Evolutionary conservation across 2,888 invertebrate genomes (phyloP).

Genomic region (Matsumyia berberina): DNA sequence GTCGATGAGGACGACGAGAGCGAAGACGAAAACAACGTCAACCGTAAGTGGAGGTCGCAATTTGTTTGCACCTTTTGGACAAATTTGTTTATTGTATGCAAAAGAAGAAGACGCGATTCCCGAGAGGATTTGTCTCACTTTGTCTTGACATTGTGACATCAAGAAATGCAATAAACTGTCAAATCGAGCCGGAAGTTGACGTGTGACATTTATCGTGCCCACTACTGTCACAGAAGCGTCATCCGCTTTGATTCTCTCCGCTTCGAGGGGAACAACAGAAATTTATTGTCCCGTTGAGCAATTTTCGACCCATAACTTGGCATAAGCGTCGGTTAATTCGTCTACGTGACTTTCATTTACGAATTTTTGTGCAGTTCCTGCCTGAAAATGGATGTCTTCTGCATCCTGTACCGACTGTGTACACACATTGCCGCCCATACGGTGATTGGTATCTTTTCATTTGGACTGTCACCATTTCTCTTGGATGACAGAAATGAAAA

Average conservation of each 20-base stretch:
- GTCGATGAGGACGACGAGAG: background rate
- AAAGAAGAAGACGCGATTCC: conserved; percentile 31
- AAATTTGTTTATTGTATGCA: conserved; percentile 62
- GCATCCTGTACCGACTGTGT: conserved; percentile 55
- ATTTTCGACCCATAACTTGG: conserved; percentile 69
- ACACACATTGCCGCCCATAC: conserved; percentile 57
- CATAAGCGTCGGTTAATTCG: conserved; percentile 66
- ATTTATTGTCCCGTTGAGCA: conserved; percentile 64
- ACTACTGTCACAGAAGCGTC: conserved; percentile 33
- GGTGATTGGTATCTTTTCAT: conserved; percentile 70
- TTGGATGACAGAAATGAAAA: conserved; percentile 70
- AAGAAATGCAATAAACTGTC: conserved; percentile 51
- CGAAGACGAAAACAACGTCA: conserved; percentile 21
- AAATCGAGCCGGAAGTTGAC: conserved; percentile 72
- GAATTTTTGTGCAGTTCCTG: conserved; percentile 68
- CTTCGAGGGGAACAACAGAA: conserved; percentile 14
- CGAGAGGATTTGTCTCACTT: conserved; percentile 53
- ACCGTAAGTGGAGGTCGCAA: conserved; percentile 61
- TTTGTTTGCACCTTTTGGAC: conserved; percentile 64
- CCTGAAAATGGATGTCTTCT: conserved; percentile 26
- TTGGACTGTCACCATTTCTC: conserved; percentile 61
- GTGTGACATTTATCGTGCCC: conserved; percentile 59
- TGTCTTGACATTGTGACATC: conserved; percentile 58
- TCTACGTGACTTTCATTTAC: conserved; percentile 70
- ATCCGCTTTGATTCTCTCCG: conserved; percentile 52